phyloP scores from a whole-genome alignment of 2,888 invertebrate genomes.

The Periphyllus acericola region DNA sequence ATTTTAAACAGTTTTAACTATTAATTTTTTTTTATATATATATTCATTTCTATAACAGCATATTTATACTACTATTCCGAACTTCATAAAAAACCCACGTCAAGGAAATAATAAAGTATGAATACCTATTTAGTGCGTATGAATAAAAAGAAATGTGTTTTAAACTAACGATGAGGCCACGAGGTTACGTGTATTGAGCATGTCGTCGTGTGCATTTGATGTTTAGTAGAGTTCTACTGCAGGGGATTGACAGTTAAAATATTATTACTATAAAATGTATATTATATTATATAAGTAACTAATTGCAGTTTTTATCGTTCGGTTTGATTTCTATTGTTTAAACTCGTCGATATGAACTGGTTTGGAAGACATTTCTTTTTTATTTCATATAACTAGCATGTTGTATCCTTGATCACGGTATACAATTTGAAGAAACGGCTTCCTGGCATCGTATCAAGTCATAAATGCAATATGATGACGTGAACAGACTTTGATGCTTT shows the following conservation, averaged over 20 bases:
- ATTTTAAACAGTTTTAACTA: neutral
- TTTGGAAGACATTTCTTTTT: neutral
- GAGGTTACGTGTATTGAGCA: too few species aligned
- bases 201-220: neutral
- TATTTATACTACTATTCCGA: neutral
- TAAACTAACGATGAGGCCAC: too few species aligned
- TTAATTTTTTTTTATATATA: neutral
- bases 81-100: neutral
- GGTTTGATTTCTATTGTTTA: neutral
- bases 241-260: neutral
- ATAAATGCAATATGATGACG: neutral
- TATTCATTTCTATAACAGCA: neutral
- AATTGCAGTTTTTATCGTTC: too few species aligned
- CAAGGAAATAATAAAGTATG: neutral
- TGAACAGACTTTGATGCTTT: neutral
- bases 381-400: neutral
- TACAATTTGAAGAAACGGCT: neutral
- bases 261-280: neutral
- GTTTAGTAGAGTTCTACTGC: neutral
- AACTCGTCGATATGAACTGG: neutral
- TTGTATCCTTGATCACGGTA: neutral
- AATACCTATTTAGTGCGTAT: neutral
- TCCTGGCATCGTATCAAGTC: neutral
- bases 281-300: too few species aligned
- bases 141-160: too few species aligned